Evolutionary conservation across 2,113 vertebrate species (phyloP).

Genomic region (Symphodus melops): DNA sequence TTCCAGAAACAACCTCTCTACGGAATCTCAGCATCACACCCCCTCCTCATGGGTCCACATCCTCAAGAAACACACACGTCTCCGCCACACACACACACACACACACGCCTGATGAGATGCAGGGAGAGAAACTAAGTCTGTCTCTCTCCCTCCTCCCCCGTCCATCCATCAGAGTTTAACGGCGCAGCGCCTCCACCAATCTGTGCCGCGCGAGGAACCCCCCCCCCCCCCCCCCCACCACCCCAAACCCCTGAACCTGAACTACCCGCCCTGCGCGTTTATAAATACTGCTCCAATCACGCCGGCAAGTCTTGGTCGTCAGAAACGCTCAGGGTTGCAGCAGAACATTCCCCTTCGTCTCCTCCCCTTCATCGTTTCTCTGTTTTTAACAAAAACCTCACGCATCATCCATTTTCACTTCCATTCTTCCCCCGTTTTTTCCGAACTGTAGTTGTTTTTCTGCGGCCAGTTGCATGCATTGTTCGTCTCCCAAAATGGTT

Average conservation of each 20-base stretch:
- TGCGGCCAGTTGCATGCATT: conserved; percentile 95
- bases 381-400: conserved; percentile 65
- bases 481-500: conserved; percentile 96
- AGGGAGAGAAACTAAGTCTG: conserved; percentile 31
- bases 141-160: conserved; percentile 49
- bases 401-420: conserved; percentile 57
- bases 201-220: conserved; percentile 83
- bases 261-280: conserved; percentile 83
- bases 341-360: conserved; percentile 76
- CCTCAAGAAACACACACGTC: conserved; percentile 53
- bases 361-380: conserved; percentile 66
- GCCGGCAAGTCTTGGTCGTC: conserved; percentile 87
- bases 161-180: conserved; percentile 80
- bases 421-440: conserved; percentile 34
- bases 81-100: conserved; percentile 24
- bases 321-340: conserved; percentile 85
- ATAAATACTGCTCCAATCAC: conserved; percentile 90
- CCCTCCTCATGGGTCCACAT: conserved; percentile 44
- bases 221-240: conserved; percentile 85
- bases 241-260: conserved; percentile 84
- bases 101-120: conserved; percentile 36
- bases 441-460: conserved; percentile 60
- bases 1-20: conserved; percentile 44
- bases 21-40: conserved; percentile 34
- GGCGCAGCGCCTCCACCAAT: conserved; percentile 85